A percentile compares a stretch with the other conserved stretches of the same genome.
phyloP scores from a whole-genome alignment of 1,140 invertebrate genomes.

The Limonius californicus region DNA sequence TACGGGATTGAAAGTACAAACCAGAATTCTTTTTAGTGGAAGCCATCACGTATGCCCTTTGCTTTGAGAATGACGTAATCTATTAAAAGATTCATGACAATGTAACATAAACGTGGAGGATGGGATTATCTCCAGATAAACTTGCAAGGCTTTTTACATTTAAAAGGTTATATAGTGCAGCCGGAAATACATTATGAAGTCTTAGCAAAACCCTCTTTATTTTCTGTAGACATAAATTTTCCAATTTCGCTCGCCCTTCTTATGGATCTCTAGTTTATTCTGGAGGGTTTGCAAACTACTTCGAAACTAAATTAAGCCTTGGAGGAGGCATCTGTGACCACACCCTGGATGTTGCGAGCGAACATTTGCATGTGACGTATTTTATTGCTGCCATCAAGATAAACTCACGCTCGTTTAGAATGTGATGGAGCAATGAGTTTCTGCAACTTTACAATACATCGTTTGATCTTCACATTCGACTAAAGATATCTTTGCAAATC shows the following conservation, averaged over 20 bases:
- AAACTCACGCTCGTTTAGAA: conserved; percentile 39
- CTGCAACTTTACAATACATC: conserved; percentile 16
- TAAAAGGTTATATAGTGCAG: background rate
- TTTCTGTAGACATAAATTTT: conserved; percentile 44
- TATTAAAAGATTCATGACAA: no score
- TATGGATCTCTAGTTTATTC: conserved; percentile 38
- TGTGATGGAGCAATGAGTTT: conserved; percentile 24
- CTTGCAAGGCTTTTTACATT: background rate
- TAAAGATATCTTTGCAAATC: conserved; percentile 8
- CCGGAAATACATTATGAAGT: conserved; percentile 32
- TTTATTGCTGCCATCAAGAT: conserved; percentile 47
- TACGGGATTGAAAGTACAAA: no score
- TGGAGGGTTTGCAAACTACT: conserved; percentile 45
- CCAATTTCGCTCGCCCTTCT: conserved; percentile 42
- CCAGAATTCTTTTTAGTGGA: no score
- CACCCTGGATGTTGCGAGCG: conserved; percentile 42
- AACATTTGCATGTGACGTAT: conserved; percentile 49
- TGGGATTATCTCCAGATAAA: background rate
- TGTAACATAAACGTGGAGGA: background rate
- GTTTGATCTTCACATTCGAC: conserved; percentile 16
- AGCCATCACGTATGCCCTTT: no score
- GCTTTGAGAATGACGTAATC: no score
- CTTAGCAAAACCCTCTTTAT: conserved; percentile 36
- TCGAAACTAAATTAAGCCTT: conserved; percentile 48
- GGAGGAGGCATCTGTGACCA: conserved; percentile 48